A percentile compares a stretch with the other conserved stretches of the same genome.
These are phyloP conservation scores for Callyntrura guangdongensis DNA, from an alignment of 2,888 invertebrate genomes.

Conservation along the genomic window DNA sequence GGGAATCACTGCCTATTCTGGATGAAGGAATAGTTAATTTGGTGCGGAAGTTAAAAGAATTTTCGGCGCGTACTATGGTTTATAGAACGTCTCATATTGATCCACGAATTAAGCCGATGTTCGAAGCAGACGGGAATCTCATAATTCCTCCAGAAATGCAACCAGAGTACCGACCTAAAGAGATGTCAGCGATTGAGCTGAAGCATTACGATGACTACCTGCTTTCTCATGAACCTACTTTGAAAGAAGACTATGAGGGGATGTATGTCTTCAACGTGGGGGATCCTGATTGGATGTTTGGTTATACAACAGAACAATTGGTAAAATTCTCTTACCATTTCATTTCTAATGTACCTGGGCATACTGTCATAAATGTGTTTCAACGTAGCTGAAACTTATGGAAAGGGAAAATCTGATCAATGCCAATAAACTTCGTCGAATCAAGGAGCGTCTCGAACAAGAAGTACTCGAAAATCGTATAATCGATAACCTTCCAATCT, in stretches of 20 bases:
- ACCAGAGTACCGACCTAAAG: neutral
- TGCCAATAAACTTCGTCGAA: conserved; percentile 56
- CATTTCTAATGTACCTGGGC: too few species aligned
- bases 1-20: neutral
- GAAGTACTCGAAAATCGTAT: conserved; percentile 2
- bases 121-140: neutral
- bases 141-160: conserved; percentile 39
- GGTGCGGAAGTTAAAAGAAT: conserved; percentile 83
- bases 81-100: conserved; percentile 37
- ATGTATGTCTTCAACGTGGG: conserved; percentile 41
- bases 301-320: conserved; percentile 57
- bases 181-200: conserved; percentile 16
- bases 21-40: conserved; percentile 5
- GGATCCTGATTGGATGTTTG: conserved; percentile 54
- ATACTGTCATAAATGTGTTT: too few species aligned
- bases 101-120: conserved; percentile 52
- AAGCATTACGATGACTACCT: conserved; percentile 28
- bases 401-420: conserved; percentile 63
- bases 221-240: conserved; percentile 40
- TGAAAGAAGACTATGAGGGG: conserved; percentile 49
- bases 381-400: conserved; percentile 45
- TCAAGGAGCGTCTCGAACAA: conserved; percentile 46
- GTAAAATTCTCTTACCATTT: neutral
- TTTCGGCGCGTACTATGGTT: neutral
- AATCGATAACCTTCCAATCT: conserved; percentile 40